Evolutionary conservation across 2,888 invertebrate genomes (phyloP).

Genomic region (Melinaea menophilus): DNA sequence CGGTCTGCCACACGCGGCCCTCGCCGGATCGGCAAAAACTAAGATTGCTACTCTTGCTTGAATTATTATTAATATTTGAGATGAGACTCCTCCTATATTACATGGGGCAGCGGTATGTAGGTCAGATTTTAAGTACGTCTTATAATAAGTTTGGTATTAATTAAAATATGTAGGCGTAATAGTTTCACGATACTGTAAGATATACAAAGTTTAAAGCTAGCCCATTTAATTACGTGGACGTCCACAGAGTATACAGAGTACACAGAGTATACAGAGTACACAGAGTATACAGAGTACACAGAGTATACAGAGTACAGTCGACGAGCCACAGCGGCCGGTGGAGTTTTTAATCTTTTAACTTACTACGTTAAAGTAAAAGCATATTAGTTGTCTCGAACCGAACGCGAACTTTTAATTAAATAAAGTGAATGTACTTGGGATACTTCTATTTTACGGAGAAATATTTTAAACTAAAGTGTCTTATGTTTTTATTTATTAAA

Average conservation of each 20-base stretch:
- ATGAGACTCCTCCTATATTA: slow-evolving; percentile 15
- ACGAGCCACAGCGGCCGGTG: background rate
- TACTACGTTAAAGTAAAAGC: slow-evolving; percentile 1
- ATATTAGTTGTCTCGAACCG: slow-evolving; percentile 5
- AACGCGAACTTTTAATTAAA: slow-evolving; percentile 1
- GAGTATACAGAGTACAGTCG: background rate
- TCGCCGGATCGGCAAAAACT: slow-evolving; percentile 71
- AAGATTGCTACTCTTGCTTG: slow-evolving; percentile 54
- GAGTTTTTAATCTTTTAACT: slow-evolving; percentile 6
- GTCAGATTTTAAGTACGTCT: slow-evolving; percentile 6
- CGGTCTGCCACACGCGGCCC: slow-evolving; percentile 77
- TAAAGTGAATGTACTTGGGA: background rate
- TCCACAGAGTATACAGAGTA: background rate
- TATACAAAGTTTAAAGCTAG: background rate
- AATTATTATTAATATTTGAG: slow-evolving; percentile 41
- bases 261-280: background rate
- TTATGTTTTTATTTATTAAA: too few relatives aligned
- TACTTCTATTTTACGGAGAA: background rate
- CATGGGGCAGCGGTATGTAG: slow-evolving; percentile 8
- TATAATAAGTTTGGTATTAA: too few relatives aligned
- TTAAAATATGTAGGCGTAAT: background rate
- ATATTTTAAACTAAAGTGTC: too few relatives aligned
- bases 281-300: background rate
- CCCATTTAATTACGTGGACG: background rate
- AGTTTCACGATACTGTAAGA: background rate